phyloP scores from a whole-genome alignment of 2,888 invertebrate species.

The Cabera pusaria region DNA sequence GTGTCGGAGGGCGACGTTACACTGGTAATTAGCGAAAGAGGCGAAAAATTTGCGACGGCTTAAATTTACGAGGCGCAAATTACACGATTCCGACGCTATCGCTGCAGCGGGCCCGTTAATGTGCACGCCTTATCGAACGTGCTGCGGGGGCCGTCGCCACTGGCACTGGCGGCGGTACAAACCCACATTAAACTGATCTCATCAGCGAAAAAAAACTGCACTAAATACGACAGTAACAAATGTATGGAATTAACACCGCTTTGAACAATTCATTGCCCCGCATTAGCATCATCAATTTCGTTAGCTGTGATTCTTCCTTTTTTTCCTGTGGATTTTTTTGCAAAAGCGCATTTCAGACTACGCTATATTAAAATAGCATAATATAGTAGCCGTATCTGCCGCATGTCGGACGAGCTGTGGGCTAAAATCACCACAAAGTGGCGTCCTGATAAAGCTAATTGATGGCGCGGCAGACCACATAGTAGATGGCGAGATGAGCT shows the following conservation, averaged over 20 bases:
- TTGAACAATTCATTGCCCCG: constrained; percentile 12
- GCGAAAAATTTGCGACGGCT: constrained; percentile 82
- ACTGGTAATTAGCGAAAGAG: constrained; percentile 80
- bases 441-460: too few species aligned
- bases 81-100: constrained; percentile 79
- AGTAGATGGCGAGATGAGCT: too few species aligned
- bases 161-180: constrained; percentile 37
- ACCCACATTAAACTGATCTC: constrained; percentile 58
- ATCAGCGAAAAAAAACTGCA: constrained; percentile 51
- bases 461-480: too few species aligned
- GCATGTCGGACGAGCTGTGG: too few species aligned
- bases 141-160: constrained; percentile 33
- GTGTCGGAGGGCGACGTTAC: constrained; percentile 74
- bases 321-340: not conserved
- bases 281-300: constrained; percentile 8
- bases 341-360: too few species aligned
- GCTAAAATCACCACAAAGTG: too few species aligned
- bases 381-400: too few species aligned
- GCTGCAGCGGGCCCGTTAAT: constrained; percentile 74
- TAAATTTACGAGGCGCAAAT: constrained; percentile 83
- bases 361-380: too few species aligned
- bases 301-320: constrained; percentile 5
- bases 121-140: constrained; percentile 78
- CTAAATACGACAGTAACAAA: constrained; percentile 37
- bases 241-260: constrained; percentile 27